These are phyloP conservation scores for Drosophila takahashii DNA, from an alignment of 1,140 invertebrate species.

Conservation along the genomic window DNA sequence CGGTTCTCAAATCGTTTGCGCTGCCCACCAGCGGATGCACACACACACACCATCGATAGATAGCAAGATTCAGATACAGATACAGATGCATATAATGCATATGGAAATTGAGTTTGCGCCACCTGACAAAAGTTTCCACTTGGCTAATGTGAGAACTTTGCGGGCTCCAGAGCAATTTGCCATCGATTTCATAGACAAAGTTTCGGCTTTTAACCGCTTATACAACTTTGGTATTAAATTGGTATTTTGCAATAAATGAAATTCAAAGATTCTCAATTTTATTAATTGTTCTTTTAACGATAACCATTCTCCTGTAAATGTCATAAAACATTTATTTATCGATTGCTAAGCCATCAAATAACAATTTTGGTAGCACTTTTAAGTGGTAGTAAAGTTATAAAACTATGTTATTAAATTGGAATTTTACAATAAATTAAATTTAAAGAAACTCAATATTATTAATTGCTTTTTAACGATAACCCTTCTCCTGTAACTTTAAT, in stretches of 20 bases:
- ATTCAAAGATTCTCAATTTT: too few species aligned
- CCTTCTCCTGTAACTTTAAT: background rate
- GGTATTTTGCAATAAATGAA: too few species aligned
- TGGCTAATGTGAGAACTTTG: conserved; percentile 49
- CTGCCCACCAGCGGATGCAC: conserved; percentile 75
- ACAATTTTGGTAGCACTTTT: background rate
- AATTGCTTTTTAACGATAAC: too few species aligned
- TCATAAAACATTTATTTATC: conserved; percentile 8
- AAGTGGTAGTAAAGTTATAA: background rate
- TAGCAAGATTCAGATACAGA: conserved; percentile 19
- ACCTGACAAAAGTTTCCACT: conserved; percentile 65
- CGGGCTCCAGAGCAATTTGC: conserved; percentile 12
- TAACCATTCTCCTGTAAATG: too few species aligned
- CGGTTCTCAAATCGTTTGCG: conserved; percentile 65
- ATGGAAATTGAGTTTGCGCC: conserved; percentile 48
- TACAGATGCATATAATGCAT: conserved; percentile 14
- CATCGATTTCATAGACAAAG: background rate
- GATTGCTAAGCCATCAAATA: conserved; percentile 11
- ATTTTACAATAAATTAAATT: too few species aligned
- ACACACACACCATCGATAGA: conserved; percentile 5
- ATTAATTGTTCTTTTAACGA: too few species aligned
- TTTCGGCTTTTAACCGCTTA: conserved; percentile 3
- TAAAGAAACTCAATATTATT: too few species aligned
- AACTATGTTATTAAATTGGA: background rate
- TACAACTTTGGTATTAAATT: background rate